Conservation (phyloP, 2,113 vertebrate species). For the Peucedramus taeniatus region DNA sequence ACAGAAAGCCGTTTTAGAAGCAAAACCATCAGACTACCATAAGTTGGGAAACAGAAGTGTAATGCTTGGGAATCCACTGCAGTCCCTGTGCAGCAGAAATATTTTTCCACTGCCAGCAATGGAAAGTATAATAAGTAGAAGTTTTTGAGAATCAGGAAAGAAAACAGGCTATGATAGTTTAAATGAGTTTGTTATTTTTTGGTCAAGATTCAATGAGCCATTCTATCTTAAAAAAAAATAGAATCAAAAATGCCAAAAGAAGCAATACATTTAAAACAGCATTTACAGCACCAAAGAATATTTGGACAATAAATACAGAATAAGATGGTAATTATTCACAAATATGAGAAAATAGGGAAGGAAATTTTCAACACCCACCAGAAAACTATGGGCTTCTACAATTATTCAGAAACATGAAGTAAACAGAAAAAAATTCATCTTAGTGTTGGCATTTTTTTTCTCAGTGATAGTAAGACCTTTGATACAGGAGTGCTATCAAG, state of each 20-base stretch:
- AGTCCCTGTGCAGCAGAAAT: neutral
- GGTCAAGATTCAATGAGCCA: neutral
- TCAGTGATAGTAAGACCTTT: neutral
- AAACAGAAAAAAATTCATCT: neutral
- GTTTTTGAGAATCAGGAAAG: neutral
- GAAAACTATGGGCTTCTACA: neutral
- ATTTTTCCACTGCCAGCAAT: conserved; percentile 34
- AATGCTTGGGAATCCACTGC: neutral
- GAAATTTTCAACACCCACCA: neutral
- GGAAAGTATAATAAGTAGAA: neutral
- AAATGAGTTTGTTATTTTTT: neutral
- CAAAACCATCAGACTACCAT: neutral
- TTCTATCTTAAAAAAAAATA: neutral
- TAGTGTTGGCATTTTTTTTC: neutral
- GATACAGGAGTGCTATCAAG: conserved; percentile 34
- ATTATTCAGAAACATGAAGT: neutral
- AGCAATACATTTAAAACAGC: neutral
- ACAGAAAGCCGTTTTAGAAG: neutral
- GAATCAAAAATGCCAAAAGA: neutral
- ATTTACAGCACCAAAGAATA: neutral
- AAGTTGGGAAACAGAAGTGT: neutral
- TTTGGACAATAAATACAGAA: conserved; percentile 2
- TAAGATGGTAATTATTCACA: neutral
- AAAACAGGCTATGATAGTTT: neutral
- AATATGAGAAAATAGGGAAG: neutral